These are phyloP conservation scores for Pemphredon lugubris DNA, from an alignment of 2,888 invertebrate genomes.

Conservation along the genomic window DNA sequence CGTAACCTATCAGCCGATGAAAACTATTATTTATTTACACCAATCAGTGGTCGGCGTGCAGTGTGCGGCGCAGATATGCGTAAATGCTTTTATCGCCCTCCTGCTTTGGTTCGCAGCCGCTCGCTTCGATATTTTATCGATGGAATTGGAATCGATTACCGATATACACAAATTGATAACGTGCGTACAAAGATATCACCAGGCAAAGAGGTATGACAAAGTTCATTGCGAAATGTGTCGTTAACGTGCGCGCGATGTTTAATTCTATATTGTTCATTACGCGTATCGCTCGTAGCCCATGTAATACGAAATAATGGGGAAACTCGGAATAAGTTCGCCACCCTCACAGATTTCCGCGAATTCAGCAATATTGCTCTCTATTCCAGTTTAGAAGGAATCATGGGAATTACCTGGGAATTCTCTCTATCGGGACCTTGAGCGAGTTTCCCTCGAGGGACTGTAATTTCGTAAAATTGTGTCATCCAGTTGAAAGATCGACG, in stretches of 20 bases:
- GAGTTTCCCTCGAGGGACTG: background rate
- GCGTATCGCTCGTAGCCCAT: no score
- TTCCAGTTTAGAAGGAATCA: constrained; percentile 22
- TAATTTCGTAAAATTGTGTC: no score
- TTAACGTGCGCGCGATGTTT: background rate
- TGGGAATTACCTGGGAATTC: no score
- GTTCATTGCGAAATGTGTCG: background rate
- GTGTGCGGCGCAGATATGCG: background rate
- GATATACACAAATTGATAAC: background rate
- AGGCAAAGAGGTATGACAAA: background rate
- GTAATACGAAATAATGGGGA: no score
- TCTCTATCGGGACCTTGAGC: background rate
- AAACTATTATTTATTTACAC: background rate
- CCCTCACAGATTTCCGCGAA: constrained; percentile 14
- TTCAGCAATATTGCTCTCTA: constrained; percentile 14
- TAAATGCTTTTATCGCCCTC: background rate
- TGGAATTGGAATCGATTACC: background rate
- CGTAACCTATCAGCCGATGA: background rate
- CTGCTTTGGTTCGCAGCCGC: background rate
- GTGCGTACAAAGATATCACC: background rate
- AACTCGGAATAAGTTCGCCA: no score
- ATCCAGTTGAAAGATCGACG: no score
- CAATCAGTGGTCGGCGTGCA: background rate
- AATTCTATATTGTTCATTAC: background rate
- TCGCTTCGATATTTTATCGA: background rate